A percentile compares a stretch with the other conserved stretches of the same genome.
Conservation (phyloP, 2,113 vertebrate genomes). For the Sinocyclocheilus grahami region DNA sequence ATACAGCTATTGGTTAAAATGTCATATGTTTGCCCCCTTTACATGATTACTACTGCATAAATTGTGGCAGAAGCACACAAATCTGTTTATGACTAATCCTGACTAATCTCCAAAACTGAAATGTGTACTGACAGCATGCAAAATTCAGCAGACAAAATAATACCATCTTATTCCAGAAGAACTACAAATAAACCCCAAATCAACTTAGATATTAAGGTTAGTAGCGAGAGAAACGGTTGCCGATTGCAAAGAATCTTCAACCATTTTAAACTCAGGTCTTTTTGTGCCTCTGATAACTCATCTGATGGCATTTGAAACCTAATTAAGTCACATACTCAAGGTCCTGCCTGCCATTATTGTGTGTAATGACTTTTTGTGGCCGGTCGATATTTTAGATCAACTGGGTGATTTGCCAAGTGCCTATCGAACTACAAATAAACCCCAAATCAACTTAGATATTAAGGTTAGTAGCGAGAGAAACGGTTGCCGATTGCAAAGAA, state of each 20-base stretch:
- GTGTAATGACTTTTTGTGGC: slow-evolving; percentile 80
- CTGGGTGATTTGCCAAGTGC: too few relatives aligned
- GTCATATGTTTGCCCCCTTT: neutral
- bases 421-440: slow-evolving; percentile 23
- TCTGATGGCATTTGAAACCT: slow-evolving; percentile 76
- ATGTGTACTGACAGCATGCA: neutral
- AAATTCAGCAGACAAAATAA: slow-evolving; percentile 19
- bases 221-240: neutral
- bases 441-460: slow-evolving; percentile 9
- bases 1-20: neutral
- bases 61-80: slow-evolving; percentile 22
- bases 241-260: neutral
- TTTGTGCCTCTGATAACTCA: slow-evolving; percentile 63
- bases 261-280: slow-evolving; percentile 50
- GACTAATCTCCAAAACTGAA: slow-evolving; percentile 30
- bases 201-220: neutral
- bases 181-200: slow-evolving; percentile 21
- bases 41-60: neutral
- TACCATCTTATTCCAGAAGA: neutral
- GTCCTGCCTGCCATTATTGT: slow-evolving; percentile 78
- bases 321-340: slow-evolving; percentile 83
- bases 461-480: neutral
- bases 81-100: slow-evolving; percentile 35
- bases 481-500: neutral
- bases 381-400: slow-evolving; percentile 84